Percentiles rank a stretch among this genome's conserved stretches.
phyloP scores from a whole-genome alignment of 2,113 vertebrate species.

The Craseonycteris thonglongyai region DNA sequence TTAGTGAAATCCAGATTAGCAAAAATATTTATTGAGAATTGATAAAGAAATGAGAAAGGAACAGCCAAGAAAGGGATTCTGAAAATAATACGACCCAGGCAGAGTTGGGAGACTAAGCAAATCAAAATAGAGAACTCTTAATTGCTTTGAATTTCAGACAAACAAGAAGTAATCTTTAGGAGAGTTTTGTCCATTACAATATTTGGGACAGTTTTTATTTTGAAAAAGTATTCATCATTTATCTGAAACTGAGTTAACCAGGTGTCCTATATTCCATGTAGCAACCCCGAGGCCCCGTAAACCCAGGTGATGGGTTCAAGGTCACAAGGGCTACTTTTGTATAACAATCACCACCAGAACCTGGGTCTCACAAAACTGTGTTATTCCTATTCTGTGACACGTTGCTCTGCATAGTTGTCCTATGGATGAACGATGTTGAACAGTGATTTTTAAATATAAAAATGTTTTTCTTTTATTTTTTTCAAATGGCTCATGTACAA shows the following conservation, averaged over 20 bases:
- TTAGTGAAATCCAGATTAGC: not conserved
- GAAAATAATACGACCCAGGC: not conserved
- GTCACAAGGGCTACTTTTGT: not conserved
- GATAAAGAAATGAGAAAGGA: not conserved
- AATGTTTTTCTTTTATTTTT: not conserved
- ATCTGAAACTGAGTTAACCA: not conserved
- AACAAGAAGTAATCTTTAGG: not conserved
- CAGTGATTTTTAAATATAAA: not conserved
- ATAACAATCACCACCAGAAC: not conserved
- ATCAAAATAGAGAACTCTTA: not conserved
- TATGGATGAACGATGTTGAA: not conserved
- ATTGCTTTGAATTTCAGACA: not conserved
- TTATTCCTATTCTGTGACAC: not conserved
- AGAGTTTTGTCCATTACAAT: not conserved
- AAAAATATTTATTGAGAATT: not conserved
- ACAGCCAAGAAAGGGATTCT: not conserved
- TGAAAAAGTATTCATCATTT: not conserved
- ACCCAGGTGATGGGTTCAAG: not conserved
- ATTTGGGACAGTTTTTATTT: not conserved
- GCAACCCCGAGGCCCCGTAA: not conserved
- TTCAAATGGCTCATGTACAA: not conserved
- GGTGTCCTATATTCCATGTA: not conserved
- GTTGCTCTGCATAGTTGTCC: not conserved
- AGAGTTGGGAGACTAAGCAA: not conserved
- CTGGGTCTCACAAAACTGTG: not conserved